Percentiles rank a stretch among this genome's conserved stretches.
phyloP scores from a whole-genome alignment of 1,140 invertebrate genomes.

The Trichoplusia ni region DNA sequence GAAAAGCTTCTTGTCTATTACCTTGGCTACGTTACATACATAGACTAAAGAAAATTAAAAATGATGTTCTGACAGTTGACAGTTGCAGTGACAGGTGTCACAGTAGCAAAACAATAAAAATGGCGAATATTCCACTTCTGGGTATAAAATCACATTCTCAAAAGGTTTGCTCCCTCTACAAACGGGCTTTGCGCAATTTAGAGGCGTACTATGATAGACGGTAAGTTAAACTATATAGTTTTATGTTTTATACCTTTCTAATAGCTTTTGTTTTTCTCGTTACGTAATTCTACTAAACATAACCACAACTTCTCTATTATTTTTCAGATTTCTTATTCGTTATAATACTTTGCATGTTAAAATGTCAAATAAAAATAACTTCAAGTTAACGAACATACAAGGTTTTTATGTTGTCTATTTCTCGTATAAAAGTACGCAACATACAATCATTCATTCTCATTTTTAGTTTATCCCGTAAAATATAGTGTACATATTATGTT shows the following conservation, averaged over 20 bases:
- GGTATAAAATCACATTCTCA: conserved; percentile 68
- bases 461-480: no score
- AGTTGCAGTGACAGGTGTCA: background rate
- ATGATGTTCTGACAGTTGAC: background rate
- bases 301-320: conserved; percentile 25
- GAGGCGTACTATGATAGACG: conserved; percentile 71
- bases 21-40: no score
- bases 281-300: conserved; percentile 56
- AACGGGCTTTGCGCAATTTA: conserved; percentile 70
- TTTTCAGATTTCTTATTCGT: conserved; percentile 29
- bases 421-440: no score
- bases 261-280: conserved; percentile 30
- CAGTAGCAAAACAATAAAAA: conserved; percentile 44
- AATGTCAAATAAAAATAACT: background rate
- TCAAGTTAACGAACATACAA: background rate
- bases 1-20: no score
- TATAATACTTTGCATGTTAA: background rate
- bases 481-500: no score
- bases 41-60: background rate
- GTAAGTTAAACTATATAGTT: conserved; percentile 44
- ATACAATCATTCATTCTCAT: no score
- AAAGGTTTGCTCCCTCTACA: conserved; percentile 73
- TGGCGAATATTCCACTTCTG: conserved; percentile 54
- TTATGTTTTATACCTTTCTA: background rate
- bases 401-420: no score